Base-by-base conservation (phyloP, 2,888 invertebrate genomes). In the Tanytarsus gracilentus region DNA sequence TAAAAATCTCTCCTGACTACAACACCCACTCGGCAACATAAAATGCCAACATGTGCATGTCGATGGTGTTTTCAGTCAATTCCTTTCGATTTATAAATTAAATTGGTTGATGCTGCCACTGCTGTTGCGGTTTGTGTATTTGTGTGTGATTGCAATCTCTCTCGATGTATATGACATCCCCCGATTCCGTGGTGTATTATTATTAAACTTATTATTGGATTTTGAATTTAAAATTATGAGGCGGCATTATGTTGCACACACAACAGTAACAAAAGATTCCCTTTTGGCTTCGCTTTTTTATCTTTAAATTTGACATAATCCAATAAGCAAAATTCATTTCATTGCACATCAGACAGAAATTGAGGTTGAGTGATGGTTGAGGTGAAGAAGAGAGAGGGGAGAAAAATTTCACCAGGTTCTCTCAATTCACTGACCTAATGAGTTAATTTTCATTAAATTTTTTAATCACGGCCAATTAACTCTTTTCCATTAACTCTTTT, bases 141-240 rank as follows among this genome's bases (percentile, higher is more conserved):
- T 18, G 27, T 25, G 27, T 27, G 40, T 56, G 55, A 56, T 56
- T 58, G 58, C 58, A 48, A 58, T 58, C 58, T 48, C 44, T 58
- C n/a, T n/a, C n/a, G n/a, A n/a, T n/a, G n/a, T n/a, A n/a, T n/a
- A n/a, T n/a, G n/a, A n/a, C n/a, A n/a, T n/a, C n/a, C n/a, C n/a
- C n/a, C n/a, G n/a, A n/a, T n/a, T n/a, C n/a, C 58, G 58, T 58
- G 58, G 53, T 55, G 53, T 44, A 48, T 18, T 58, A 58, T 58
- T 58, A 58, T 58, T 58, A 58, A 58, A 58, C 58, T 58, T 58
- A 58, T 58, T 58, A 58, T 58, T 58, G 58, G 58, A 58, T 58
- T 58, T 58, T 58, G 58, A 58, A 58, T 58, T 58, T 58, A 48
- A 56, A 56, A 56, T 56, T 56, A 56, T 56, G 39, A 48, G 18